Base-by-base conservation (phyloP, 1,140 invertebrate genomes). In the Aricia agestis region DNA sequence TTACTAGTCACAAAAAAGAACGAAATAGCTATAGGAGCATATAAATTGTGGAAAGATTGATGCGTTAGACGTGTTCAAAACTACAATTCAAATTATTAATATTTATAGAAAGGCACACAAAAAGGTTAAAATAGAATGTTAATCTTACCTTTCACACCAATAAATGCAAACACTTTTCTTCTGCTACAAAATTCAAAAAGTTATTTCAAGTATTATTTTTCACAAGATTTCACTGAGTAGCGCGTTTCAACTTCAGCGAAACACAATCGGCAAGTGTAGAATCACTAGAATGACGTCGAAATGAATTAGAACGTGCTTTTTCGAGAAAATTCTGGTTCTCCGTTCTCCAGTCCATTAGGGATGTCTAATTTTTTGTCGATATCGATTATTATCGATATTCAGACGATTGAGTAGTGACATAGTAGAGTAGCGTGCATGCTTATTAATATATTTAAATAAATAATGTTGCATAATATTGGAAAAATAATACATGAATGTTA, bases 241-340 rank as follows among this genome's bases (percentile, higher is more conserved):
- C 17, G 59, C 3, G 59, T 18, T 63, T 63, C 59, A 63, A 19
- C 19, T 19, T 19, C 59, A 19, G 18, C 18, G 19, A 63, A 63
- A 19, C 25, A 63, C 59, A 11, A 63, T 63, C 25, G 59, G 18
- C 59, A 63, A 63, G 3, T 18, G 0, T 17, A 63, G 19, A 63
- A 63, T 63, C 19, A 63, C 59, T 17, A 63, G 19, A 63, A 63
- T 63, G 59, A 63, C 59, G 59, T 75, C 68, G 63, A 76, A 25
- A 69, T 52, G 76, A 82, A 19, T 9, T 61, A 78, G 80, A 82
- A 77, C 72, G 75, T 71, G 75, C 69, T 76, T 69, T 71, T 86
- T 86, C 84, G 74, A 86, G 84, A 86, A 86, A 76, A 74, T 86
- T 86, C 84, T 74, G 18, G 32, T 59, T 18, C 1, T 1, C 25